These are phyloP conservation scores for Psophia crepitans DNA, from an alignment of 2,113 vertebrate species.

Conservation along the genomic window DNA sequence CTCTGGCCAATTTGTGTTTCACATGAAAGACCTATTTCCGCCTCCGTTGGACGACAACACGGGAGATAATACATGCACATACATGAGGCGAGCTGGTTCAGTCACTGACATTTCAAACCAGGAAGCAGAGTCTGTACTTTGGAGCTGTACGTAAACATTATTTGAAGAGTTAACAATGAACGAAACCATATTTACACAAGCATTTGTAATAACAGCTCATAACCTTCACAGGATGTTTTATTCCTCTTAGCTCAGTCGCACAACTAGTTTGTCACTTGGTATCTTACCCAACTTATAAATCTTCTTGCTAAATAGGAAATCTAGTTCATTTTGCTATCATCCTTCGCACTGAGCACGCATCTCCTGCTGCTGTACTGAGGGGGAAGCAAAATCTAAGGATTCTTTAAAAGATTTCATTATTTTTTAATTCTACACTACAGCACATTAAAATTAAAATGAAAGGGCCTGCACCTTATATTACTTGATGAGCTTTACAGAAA, in stretches of 20 bases:
- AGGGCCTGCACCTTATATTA: neutral
- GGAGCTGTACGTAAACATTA: neutral
- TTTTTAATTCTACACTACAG: conserved; percentile 29
- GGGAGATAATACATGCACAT: neutral
- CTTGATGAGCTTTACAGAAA: conserved; percentile 11
- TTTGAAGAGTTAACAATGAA: conserved; percentile 30
- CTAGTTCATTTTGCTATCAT: neutral
- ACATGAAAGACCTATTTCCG: neutral
- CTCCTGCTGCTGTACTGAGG: neutral
- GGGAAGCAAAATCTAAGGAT: neutral
- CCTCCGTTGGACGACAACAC: neutral
- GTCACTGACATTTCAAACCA: conserved; percentile 4
- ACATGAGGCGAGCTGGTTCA: neutral
- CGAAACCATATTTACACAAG: conserved; percentile 26
- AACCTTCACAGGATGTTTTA: neutral
- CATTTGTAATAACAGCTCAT: conserved; percentile 24
- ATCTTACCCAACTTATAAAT: neutral
- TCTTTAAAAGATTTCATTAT: conserved; percentile 29
- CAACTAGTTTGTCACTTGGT: neutral
- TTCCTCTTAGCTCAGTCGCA: neutral
- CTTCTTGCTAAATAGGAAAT: conserved; percentile 10
- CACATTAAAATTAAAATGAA: conserved; percentile 21
- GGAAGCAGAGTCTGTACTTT: neutral
- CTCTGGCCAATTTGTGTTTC: neutral
- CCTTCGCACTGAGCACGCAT: neutral